phyloP scores from a whole-genome alignment of 2,113 vertebrate species.

The Opisthocomus hoazin region DNA sequence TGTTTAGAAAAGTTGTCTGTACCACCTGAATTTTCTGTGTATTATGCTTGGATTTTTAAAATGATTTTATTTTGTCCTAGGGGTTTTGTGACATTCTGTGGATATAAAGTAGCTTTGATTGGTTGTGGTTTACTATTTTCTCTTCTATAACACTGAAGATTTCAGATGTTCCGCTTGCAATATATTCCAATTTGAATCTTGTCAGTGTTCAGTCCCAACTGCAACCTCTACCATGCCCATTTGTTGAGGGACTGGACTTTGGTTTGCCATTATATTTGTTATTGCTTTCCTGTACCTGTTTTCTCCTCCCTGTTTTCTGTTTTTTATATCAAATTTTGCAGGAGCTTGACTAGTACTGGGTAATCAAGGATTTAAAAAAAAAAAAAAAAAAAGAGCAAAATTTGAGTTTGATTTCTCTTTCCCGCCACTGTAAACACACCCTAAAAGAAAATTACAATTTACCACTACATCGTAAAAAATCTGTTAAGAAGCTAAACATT shows the following conservation, averaged over 20 bases:
- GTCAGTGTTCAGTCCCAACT: background rate
- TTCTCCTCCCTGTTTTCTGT: background rate
- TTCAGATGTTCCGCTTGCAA: background rate
- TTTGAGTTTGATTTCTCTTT: background rate
- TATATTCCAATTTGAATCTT: background rate
- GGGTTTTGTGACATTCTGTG: background rate
- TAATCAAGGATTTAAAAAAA: background rate
- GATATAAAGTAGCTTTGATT: background rate
- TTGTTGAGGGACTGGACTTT: background rate
- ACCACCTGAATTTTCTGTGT: background rate
- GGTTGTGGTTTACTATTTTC: background rate
- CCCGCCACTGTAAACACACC: accelerated
- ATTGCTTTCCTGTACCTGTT: background rate
- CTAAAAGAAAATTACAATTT: background rate
- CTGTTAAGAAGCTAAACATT: background rate
- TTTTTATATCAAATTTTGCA: background rate
- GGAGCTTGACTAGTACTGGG: background rate
- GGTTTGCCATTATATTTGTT: background rate
- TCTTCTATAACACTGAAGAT: background rate
- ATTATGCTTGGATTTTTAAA: background rate
- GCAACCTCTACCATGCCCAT: background rate
- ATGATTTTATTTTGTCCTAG: background rate
- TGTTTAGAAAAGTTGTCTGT: background rate
- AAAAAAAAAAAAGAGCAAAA: background rate
- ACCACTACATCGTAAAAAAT: background rate